Conservation (phyloP, 2,113 vertebrate genomes). For the Nibea coibor region DNA sequence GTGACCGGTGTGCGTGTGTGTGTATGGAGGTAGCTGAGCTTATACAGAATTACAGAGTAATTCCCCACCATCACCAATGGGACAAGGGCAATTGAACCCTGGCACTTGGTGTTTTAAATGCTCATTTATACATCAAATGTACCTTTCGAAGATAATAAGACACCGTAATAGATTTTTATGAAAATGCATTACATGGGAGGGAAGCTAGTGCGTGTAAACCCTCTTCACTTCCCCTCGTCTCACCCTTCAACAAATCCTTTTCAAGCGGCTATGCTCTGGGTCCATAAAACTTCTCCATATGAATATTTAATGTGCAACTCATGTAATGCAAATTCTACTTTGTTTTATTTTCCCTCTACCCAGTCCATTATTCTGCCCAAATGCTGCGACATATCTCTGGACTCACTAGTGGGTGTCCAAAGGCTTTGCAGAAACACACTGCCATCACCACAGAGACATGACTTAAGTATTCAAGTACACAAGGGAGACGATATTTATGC, state of each 20-base stretch:
- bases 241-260: conserved; percentile 60
- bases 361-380: conserved; percentile 67
- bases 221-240: conserved; percentile 30
- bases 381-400: conserved; percentile 33
- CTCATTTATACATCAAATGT: conserved; percentile 75
- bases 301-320: conserved; percentile 79
- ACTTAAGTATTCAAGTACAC: conserved; percentile 24
- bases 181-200: conserved; percentile 68
- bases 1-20: conserved; percentile 28
- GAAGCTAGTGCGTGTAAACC: conserved; percentile 33
- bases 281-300: conserved; percentile 71
- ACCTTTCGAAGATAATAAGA: conserved; percentile 69
- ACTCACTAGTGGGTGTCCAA: conserved; percentile 26
- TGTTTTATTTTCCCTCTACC: conserved; percentile 74
- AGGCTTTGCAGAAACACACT: conserved; percentile 21
- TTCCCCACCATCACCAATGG: conserved; percentile 60
- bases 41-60: conserved; percentile 43
- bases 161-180: conserved; percentile 76
- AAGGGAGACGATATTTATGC: conserved; percentile 39
- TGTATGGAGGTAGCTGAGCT: neutral
- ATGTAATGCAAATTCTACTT: conserved; percentile 78
- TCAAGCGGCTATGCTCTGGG: conserved; percentile 42
- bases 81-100: conserved; percentile 76
- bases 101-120: conserved; percentile 75
- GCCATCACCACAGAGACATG: neutral